Conservation (phyloP, 2,797 vertebrate genomes). For the Rhinella marina region DNA sequence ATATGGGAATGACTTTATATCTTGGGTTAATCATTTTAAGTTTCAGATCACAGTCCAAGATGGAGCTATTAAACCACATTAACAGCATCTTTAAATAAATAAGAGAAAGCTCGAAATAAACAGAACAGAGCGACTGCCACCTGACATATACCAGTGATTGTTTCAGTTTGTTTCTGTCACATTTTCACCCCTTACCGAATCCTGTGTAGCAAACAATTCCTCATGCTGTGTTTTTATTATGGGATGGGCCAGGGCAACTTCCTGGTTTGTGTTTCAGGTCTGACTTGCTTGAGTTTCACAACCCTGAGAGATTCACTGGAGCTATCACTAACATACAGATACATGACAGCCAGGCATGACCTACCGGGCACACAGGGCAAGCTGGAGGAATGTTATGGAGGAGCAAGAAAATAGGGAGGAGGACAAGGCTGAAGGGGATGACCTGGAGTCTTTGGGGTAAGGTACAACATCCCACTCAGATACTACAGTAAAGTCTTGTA, state of each 20-base stretch:
- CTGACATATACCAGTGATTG: neutral
- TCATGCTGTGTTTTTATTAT: conserved; percentile 37
- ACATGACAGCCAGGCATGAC: conserved; percentile 44
- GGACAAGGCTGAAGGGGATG: conserved; percentile 37
- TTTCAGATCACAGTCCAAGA: too few relatives aligned
- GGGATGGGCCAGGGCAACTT: conserved; percentile 44
- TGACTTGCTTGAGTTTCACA: conserved; percentile 31
- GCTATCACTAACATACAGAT: neutral
- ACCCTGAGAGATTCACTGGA: conserved; percentile 25
- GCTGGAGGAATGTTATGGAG: conserved; percentile 31
- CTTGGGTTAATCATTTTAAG: too few relatives aligned
- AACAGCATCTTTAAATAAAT: neutral
- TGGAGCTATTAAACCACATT: too few relatives aligned
- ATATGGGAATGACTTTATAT: too few relatives aligned
- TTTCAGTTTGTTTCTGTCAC: neutral
- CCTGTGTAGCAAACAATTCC: conserved; percentile 22
- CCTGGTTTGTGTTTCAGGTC: conserved; percentile 55
- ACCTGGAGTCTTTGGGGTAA: conserved; percentile 55
- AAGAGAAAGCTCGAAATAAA: neutral
- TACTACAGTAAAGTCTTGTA: neutral
- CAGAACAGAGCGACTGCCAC: neutral
- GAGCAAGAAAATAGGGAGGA: neutral
- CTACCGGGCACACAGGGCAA: conserved; percentile 42
- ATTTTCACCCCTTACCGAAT: neutral
- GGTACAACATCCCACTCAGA: conserved; percentile 1